A percentile compares a stretch with the other conserved stretches of the same genome.
phyloP scores from a whole-genome alignment of 1,140 invertebrate species.

The Pectinophora gossypiella region DNA sequence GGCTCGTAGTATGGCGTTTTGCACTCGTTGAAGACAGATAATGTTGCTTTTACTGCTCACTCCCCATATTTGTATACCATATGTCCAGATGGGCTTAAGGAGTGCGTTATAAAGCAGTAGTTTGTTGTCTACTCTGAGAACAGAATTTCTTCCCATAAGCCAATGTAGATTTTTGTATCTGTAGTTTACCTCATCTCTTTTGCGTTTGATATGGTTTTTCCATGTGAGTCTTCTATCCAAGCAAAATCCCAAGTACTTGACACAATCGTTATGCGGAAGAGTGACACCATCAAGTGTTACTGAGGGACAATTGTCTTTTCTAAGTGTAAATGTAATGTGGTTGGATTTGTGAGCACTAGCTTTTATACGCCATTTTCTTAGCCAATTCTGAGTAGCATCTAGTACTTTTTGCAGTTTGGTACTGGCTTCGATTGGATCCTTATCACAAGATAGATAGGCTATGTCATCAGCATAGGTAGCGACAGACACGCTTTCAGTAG shows the following conservation, averaged over 20 bases:
- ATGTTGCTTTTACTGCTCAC: too few species aligned
- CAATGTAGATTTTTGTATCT: too few species aligned
- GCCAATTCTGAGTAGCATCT: background rate
- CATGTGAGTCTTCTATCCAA: background rate
- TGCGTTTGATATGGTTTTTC: background rate
- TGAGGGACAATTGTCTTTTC: background rate
- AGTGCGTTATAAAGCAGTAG: too few species aligned
- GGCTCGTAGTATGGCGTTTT: too few species aligned
- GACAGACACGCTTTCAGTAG: background rate
- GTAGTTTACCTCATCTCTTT: too few species aligned
- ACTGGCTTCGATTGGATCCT: background rate
- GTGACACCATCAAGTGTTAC: background rate
- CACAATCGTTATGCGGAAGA: background rate
- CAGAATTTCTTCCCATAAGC: too few species aligned
- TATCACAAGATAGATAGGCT: background rate
- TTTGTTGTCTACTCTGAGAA: too few species aligned
- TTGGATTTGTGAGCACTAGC: background rate
- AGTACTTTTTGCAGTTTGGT: background rate
- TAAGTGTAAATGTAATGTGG: background rate
- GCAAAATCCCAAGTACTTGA: background rate
- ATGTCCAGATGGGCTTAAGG: too few species aligned
- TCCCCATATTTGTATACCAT: too few species aligned
- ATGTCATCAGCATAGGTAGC: background rate
- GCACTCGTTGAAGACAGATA: too few species aligned
- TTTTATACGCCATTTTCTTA: background rate